Evolutionary conservation across 2,888 invertebrate species (phyloP).

Genomic region (Meghimatium bilineatum): DNA sequence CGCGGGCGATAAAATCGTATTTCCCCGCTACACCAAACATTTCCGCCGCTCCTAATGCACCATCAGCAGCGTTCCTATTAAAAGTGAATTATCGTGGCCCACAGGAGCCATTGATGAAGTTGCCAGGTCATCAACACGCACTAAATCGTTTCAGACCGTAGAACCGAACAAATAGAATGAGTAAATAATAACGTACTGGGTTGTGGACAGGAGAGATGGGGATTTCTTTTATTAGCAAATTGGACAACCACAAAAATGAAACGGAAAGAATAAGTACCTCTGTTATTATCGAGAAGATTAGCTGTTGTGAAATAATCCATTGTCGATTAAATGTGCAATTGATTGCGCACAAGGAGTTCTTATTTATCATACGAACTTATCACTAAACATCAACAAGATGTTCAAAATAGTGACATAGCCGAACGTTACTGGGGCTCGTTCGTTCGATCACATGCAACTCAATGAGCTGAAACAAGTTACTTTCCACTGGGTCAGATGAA

Average conservation of each 20-base stretch:
- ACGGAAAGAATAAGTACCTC: not conserved
- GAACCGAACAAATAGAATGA: not conserved
- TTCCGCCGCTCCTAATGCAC: constrained; percentile 1
- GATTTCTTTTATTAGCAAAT: not conserved
- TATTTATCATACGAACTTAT: too few species aligned
- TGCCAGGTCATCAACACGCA: constrained; percentile 30
- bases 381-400: too few species aligned
- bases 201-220: not conserved
- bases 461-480: too few species aligned
- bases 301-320: not conserved
- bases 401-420: too few species aligned
- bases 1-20: not conserved
- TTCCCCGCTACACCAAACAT: constrained; percentile 27
- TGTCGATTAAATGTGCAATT: not conserved
- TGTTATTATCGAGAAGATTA: not conserved
- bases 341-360: too few species aligned
- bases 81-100: constrained; percentile 36
- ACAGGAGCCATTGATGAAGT: constrained; percentile 28
- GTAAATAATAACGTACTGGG: constrained; percentile 18
- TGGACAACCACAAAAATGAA: not conserved
- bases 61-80: constrained; percentile 32
- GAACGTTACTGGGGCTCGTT: too few species aligned
- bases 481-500: too few species aligned
- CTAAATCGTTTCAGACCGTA: constrained; percentile 24
- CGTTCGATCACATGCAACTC: too few species aligned